These are phyloP conservation scores for Thaleichthys pacificus DNA, from an alignment of 2,797 vertebrate species.

Conservation along the genomic window DNA sequence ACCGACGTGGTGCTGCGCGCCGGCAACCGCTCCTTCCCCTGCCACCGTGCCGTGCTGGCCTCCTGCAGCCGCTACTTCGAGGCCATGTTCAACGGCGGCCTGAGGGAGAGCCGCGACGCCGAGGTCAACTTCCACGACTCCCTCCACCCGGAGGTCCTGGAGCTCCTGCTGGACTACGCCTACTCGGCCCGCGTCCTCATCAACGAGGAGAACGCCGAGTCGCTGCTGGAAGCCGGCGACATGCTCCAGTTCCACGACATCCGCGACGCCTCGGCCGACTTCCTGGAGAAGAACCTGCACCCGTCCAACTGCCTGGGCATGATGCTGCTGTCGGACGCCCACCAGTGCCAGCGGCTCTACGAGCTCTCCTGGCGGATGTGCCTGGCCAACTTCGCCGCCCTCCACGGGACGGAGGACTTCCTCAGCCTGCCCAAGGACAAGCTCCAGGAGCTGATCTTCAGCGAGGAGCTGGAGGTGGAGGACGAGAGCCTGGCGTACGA, in stretches of 20 bases:
- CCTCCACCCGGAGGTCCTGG: slow-evolving; percentile 83
- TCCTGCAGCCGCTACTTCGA: slow-evolving; percentile 86
- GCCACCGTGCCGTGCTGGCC: slow-evolving; percentile 83
- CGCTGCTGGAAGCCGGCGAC: slow-evolving; percentile 82
- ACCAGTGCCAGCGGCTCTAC: slow-evolving; percentile 80
- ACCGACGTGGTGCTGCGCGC: slow-evolving; percentile 81
- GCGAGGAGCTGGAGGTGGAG: slow-evolving; percentile 85
- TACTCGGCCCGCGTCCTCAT: slow-evolving; percentile 83
- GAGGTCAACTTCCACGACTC: slow-evolving; percentile 85
- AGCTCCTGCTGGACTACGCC: slow-evolving; percentile 83
- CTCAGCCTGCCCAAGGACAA: slow-evolving; percentile 79
- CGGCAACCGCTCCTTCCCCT: slow-evolving; percentile 76
- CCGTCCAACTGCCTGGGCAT: slow-evolving; percentile 85
- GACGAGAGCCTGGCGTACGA: slow-evolving; percentile 85
- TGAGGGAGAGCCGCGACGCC: slow-evolving; percentile 77
- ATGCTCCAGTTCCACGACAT: slow-evolving; percentile 89
- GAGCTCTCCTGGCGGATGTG: slow-evolving; percentile 87
- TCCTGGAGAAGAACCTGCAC: slow-evolving; percentile 85
- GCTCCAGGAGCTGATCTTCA: slow-evolving; percentile 81
- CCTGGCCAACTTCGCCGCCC: slow-evolving; percentile 78
- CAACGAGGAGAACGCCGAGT: slow-evolving; percentile 87
- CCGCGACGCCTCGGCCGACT: slow-evolving; percentile 80
- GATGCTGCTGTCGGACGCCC: slow-evolving; percentile 85
- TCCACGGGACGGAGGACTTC: slow-evolving; percentile 83
- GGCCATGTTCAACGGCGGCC: slow-evolving; percentile 83